Evolutionary conservation across 2,888 invertebrate species (phyloP), one percentile per base, ranked within the genome.

Genomic region (Idaea aversata): DNA sequence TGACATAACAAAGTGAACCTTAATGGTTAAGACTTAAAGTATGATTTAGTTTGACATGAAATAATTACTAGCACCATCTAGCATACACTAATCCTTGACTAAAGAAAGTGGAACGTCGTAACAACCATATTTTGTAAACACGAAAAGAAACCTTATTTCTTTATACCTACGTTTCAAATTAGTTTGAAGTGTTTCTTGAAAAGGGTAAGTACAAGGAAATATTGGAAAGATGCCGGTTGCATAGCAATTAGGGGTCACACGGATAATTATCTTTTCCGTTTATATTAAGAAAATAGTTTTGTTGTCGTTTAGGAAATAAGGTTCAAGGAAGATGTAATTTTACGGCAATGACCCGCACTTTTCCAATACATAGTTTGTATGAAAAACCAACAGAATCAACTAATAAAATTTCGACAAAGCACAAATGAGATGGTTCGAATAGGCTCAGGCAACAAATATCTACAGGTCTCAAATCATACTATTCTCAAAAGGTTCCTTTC

Each of bases 221-320:
- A 72, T 63, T 65, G 65, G 64, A 62, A 34, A 62, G 69, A 73
- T 65, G 70, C 65, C 73, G 74, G 72, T 63, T 73, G 75, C 76
- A 77, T 77, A 77, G 72, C 72, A 75, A 77, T 69, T 63, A 64
- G 2, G 72, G 74, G 73, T 74, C 70, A 70, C 70, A 71, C 65
- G 65, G 63, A 67, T 73, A 72, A 76, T 76, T 75, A 75, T 73
- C 70, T 68, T 70, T 72, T 70, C 68, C 65, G 64, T 67, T 65
- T 62, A 66, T 69, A 73, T 70, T 71, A 73, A 72, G 71, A 73
- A 71, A 67, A 63, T 64, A 59, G 66, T 70, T 65, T 68, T 47
- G 47, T 47, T 47, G 47, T 57, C 3, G 13, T 60, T 25, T 25
- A 25, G 25, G 25, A 25, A 25, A 25, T 25, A 25, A 25, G 25